These are phyloP conservation scores for Chiroxiphia lanceolata DNA, from an alignment of 2,797 vertebrate species.

Conservation along the genomic window DNA sequence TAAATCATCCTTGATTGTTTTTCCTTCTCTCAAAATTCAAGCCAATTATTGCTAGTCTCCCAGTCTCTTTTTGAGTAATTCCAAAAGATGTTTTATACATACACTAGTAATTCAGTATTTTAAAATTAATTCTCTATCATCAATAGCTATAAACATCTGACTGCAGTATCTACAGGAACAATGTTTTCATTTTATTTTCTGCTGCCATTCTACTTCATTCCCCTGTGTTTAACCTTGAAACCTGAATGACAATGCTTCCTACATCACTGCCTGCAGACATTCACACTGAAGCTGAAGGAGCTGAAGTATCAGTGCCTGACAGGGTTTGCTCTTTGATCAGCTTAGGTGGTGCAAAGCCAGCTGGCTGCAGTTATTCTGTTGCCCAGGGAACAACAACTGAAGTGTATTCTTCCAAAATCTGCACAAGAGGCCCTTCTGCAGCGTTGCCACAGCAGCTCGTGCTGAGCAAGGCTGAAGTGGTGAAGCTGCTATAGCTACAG, in stretches of 20 bases:
- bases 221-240: constrained; percentile 68
- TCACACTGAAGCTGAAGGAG: constrained; percentile 24
- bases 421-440: constrained; percentile 71
- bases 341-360: constrained; percentile 73
- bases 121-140: background rate
- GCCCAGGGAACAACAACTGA: constrained; percentile 75
- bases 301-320: constrained; percentile 46
- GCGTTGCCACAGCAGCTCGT: constrained; percentile 63
- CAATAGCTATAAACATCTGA: background rate
- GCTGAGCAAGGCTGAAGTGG: constrained; percentile 67
- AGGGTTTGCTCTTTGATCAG: constrained; percentile 67
- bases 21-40: background rate
- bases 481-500: constrained; percentile 65
- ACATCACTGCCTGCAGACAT: constrained; percentile 58
- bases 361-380: constrained; percentile 70
- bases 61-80: background rate
- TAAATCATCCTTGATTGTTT: background rate
- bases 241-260: constrained; percentile 13
- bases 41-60: background rate
- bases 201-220: constrained; percentile 25
- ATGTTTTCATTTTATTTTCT: background rate
- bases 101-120: background rate
- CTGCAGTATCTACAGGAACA: background rate
- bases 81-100: background rate
- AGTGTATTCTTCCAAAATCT: constrained; percentile 69